phyloP scores from a whole-genome alignment of 2,797 vertebrate species.

The Morus bassanus region DNA sequence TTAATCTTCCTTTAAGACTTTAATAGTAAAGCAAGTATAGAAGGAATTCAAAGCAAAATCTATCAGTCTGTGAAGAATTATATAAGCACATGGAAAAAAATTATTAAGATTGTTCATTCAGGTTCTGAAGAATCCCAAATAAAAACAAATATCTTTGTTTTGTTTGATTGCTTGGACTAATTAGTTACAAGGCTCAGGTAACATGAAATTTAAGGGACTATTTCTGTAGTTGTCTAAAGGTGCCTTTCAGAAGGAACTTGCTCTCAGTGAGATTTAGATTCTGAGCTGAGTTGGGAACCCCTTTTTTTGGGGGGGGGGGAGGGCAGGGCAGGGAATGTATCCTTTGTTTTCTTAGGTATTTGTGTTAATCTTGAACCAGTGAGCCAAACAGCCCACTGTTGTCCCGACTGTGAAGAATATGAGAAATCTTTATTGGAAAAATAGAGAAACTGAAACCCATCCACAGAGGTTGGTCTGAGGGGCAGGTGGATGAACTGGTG shows the following conservation, averaged over 20 bases:
- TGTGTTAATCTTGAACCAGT: background rate
- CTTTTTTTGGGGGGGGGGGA: fast-evolving
- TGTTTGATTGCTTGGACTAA: background rate
- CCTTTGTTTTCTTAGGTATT: background rate
- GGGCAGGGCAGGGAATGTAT: no score
- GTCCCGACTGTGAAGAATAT: background rate
- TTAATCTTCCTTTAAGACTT: background rate
- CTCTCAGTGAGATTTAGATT: background rate
- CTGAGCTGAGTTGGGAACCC: background rate
- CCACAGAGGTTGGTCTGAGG: background rate
- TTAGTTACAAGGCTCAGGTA: background rate
- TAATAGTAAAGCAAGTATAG: background rate
- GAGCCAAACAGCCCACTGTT: background rate
- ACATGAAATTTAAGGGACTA: background rate
- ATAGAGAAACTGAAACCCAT: background rate
- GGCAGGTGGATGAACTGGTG: background rate
- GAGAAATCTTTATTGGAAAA: background rate
- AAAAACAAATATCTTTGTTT: background rate
- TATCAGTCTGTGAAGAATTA: background rate
- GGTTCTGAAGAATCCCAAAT: background rate
- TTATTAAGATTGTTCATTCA: background rate
- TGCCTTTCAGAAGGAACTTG: background rate
- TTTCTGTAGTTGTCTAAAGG: background rate
- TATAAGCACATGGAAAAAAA: background rate
- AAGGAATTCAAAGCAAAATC: background rate